Conservation (phyloP, 2,797 vertebrate species). For the Intellagama lesueurii region DNA sequence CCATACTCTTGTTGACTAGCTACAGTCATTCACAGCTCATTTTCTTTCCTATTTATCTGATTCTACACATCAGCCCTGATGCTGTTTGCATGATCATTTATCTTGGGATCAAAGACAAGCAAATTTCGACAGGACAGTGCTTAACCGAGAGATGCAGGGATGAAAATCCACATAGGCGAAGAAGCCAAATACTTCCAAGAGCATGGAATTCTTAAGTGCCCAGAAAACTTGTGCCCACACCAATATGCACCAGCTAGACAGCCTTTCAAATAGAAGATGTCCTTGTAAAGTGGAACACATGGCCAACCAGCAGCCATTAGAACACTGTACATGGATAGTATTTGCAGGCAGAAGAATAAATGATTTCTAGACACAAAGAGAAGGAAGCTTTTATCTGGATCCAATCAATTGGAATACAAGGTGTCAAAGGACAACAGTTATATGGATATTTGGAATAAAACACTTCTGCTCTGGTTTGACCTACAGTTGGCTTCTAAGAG, state of each 20-base stretch:
- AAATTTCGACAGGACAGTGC: not conserved
- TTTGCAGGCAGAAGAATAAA: not conserved
- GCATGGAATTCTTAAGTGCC: not conserved
- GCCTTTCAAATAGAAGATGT: not conserved
- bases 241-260: not conserved
- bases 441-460: not conserved
- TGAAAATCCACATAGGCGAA: not conserved
- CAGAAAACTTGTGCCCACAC: not conserved
- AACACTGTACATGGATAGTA: not conserved
- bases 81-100: not conserved
- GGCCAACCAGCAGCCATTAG: not conserved
- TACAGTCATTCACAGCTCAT: not conserved
- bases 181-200: not conserved
- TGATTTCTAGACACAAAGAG: not conserved
- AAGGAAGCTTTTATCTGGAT: not conserved
- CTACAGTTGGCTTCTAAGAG: not conserved
- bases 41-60: slow-evolving; percentile 1
- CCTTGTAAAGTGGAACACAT: not conserved
- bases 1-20: not conserved
- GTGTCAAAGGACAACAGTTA: not conserved
- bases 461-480: rapidly evolving
- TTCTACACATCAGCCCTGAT: not conserved
- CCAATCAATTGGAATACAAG: not conserved
- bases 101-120: not conserved
- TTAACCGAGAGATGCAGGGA: not conserved